Percentiles rank a stretch among this genome's conserved stretches.
Evolutionary conservation across 2,888 invertebrate species (phyloP).

Genomic region (Chalcosyrphus nemorum): DNA sequence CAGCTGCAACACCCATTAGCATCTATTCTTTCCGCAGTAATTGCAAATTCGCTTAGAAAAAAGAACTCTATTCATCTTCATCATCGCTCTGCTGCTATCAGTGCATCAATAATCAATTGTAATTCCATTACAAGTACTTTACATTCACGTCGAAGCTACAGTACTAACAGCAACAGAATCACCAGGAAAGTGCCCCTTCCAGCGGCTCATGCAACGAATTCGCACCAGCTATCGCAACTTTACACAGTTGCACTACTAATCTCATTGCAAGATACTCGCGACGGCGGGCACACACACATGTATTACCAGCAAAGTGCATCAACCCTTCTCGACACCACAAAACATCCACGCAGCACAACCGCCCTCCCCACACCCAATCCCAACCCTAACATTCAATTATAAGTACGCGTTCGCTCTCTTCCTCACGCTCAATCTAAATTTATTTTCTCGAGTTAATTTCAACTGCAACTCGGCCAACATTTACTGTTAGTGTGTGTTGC

Average conservation of each 20-base stretch:
- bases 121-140: conserved; percentile 71
- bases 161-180: background rate
- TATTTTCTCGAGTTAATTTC: conserved; percentile 70
- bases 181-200: conserved; percentile 14
- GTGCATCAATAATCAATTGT: conserved; percentile 73
- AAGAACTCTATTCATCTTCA: conserved; percentile 52
- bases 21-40: conserved; percentile 53
- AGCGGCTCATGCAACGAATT: conserved; percentile 47
- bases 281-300: background rate
- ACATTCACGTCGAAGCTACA: conserved; percentile 26
- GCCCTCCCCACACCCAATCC: background rate
- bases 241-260: conserved; percentile 68
- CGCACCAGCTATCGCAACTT: conserved; percentile 40
- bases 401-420: conserved; percentile 58
- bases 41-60: conserved; percentile 51
- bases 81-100: conserved; percentile 46
- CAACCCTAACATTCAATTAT: conserved; percentile 56
- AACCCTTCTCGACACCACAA: conserved; percentile 41
- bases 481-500: no score
- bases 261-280: conserved; percentile 63
- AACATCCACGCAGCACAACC: conserved; percentile 19
- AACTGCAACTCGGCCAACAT: conserved; percentile 56
- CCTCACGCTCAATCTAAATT: conserved; percentile 70
- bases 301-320: conserved; percentile 61
- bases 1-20: conserved; percentile 51